Conservation (phyloP, 2,888 invertebrate species). For the Diachrysia chrysitis region DNA sequence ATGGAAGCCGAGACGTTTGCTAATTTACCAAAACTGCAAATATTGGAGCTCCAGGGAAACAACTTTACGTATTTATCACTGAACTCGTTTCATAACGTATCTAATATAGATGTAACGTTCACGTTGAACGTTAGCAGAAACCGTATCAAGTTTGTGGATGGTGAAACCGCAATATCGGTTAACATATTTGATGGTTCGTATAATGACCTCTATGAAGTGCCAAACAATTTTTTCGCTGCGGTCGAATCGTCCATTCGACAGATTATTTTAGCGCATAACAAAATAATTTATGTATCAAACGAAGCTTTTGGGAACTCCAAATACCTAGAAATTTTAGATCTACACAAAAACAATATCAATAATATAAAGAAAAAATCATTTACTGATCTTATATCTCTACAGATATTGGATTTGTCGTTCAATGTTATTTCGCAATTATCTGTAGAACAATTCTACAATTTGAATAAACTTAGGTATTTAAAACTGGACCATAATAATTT, state of each 20-base stretch:
- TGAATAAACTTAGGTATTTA: conserved; percentile 92
- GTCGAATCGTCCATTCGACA: conserved; percentile 91
- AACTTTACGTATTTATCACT: conserved; percentile 92
- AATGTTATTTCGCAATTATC: conserved; percentile 94
- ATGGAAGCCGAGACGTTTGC: conserved; percentile 93
- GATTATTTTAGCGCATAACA: conserved; percentile 93
- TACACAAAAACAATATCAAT: conserved; percentile 93
- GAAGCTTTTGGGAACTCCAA: conserved; percentile 93
- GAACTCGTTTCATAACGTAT: conserved; percentile 91
- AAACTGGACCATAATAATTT: conserved; percentile 93
- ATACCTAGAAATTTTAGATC: conserved; percentile 92
- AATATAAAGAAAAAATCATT: conserved; percentile 93
- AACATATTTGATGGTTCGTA: conserved; percentile 92
- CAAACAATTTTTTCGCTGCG: conserved; percentile 90
- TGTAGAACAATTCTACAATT: conserved; percentile 94
- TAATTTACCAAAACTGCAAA: conserved; percentile 93
- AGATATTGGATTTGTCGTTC: conserved; percentile 93
- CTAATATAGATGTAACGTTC: conserved; percentile 91
- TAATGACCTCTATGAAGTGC: conserved; percentile 91
- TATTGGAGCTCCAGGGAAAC: conserved; percentile 95
- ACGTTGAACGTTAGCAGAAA: conserved; percentile 94
- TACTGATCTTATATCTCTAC: conserved; percentile 92
- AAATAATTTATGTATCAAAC: conserved; percentile 91
- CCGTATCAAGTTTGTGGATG: conserved; percentile 86
- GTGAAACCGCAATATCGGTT: conserved; percentile 89